Conservation (phyloP, 2,113 vertebrate genomes). For the Crypturellus undulatus region DNA sequence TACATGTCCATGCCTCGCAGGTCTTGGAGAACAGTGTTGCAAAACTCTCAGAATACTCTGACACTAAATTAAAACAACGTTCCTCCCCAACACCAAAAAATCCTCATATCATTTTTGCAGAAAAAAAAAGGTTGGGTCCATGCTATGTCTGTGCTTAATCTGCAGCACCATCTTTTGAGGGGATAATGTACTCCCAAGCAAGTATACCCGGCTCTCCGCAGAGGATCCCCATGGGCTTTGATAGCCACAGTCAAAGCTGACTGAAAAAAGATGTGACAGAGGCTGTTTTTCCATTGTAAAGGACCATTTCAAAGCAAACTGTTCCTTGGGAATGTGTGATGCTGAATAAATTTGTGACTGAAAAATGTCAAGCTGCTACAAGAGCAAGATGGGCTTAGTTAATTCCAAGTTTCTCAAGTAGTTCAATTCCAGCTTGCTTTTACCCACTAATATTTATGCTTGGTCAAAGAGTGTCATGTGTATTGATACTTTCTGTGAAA, state of each 20-base stretch:
- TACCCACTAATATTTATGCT: neutral
- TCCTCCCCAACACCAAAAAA: neutral
- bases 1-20: neutral
- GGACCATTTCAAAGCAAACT: neutral
- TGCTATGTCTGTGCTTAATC: constrained; percentile 53
- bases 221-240: neutral
- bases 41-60: neutral
- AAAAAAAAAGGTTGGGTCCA: neutral
- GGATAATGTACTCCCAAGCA: constrained; percentile 47
- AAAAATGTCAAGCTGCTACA: constrained; percentile 12
- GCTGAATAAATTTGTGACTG: constrained; percentile 3
- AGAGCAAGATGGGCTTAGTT: neutral
- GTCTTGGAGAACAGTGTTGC: neutral
- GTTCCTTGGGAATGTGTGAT: constrained; percentile 29
- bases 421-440: neutral
- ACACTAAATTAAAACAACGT: neutral
- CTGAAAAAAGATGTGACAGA: constrained; percentile 1
- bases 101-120: neutral
- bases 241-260: neutral
- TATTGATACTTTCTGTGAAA: neutral
- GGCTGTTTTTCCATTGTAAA: constrained; percentile 53
- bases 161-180: constrained; percentile 69
- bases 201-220: neutral
- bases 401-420: constrained; percentile 19
- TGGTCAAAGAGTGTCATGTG: neutral